A percentile compares a stretch with the other conserved stretches of the same genome.
These are phyloP conservation scores for Hoplostethus atlanticus DNA, from an alignment of 2,797 vertebrate species.

Conservation along the genomic window DNA sequence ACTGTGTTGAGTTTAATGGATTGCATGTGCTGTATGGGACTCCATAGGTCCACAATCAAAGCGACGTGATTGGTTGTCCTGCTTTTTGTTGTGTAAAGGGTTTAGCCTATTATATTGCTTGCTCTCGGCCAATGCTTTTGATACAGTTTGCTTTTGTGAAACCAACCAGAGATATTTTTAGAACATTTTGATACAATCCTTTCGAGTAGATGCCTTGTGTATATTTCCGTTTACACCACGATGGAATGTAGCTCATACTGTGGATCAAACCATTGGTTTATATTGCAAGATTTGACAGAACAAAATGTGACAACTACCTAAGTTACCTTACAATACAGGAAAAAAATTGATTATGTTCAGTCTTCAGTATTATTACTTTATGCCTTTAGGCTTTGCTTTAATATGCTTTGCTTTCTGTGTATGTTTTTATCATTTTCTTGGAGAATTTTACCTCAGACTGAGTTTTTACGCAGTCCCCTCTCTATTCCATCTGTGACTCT, in stretches of 20 bases:
- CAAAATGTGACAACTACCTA: constrained; percentile 82
- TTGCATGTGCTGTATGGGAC: constrained; percentile 86
- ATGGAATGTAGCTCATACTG: constrained; percentile 86
- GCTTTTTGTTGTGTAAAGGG: constrained; percentile 82
- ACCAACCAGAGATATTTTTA: constrained; percentile 87
- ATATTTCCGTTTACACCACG: constrained; percentile 83
- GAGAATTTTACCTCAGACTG: constrained; percentile 83
- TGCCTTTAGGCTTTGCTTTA: constrained; percentile 82
- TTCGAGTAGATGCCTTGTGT: constrained; percentile 86
- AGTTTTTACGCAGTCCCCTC: constrained; percentile 73
- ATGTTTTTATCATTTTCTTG: constrained; percentile 75
- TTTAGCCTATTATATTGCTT: constrained; percentile 81
- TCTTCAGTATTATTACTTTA: constrained; percentile 79
- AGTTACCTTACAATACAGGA: constrained; percentile 78
- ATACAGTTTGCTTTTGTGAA: constrained; percentile 88
- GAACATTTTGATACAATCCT: constrained; percentile 87
- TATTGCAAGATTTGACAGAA: constrained; percentile 80
- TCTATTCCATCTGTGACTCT: constrained; percentile 69
- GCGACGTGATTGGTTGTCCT: constrained; percentile 83
- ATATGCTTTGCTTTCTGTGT: constrained; percentile 84
- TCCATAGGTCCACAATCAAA: constrained; percentile 83
- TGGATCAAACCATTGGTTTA: constrained; percentile 81
- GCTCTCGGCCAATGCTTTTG: constrained; percentile 85
- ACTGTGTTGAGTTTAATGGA: constrained; percentile 84
- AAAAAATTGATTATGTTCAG: constrained; percentile 68